These are phyloP conservation scores for Lissonota sp. DNA, from an alignment of 2,888 invertebrate genomes.

Conservation along the genomic window DNA sequence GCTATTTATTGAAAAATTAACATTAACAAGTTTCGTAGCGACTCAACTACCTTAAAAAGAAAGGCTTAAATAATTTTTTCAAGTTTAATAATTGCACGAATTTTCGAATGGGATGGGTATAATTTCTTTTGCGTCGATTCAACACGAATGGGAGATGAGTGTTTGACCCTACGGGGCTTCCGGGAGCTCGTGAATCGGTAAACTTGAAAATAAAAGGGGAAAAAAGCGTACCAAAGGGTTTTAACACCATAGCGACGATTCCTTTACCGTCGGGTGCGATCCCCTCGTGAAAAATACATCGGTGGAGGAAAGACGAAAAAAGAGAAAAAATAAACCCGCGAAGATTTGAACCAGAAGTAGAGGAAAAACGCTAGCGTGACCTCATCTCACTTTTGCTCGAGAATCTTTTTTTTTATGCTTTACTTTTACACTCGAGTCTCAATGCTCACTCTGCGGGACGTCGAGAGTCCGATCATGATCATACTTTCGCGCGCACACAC, in stretches of 20 bases:
- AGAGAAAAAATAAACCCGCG: neutral
- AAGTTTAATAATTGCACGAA: neutral
- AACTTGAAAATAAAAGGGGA: conserved; percentile 11
- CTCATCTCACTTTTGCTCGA: conserved; percentile 18
- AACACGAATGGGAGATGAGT: conserved; percentile 1
- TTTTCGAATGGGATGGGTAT: neutral
- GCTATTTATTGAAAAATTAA: too few relatives aligned
- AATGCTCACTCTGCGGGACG: conserved; percentile 27
- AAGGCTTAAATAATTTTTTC: too few relatives aligned
- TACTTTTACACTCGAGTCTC: conserved; percentile 30
- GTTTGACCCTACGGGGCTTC: conserved; percentile 35
- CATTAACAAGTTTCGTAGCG: too few relatives aligned
- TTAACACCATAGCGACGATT: neutral
- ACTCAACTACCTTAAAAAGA: too few relatives aligned
- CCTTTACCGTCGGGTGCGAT: conserved; percentile 30
- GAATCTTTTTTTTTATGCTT: neutral
- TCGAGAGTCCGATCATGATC: too few relatives aligned
- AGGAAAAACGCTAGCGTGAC: conserved; percentile 24
- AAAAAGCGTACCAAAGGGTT: conserved; percentile 41
- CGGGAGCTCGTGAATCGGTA: conserved; percentile 14
- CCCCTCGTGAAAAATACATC: conserved; percentile 14
- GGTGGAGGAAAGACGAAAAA: neutral
- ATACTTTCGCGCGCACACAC: too few relatives aligned
- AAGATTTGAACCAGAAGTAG: neutral
- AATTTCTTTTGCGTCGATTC: conserved; percentile 3